Percentiles rank a stretch among this genome's conserved stretches.
Evolutionary conservation across 2,888 invertebrate species (phyloP).

Genomic region (Junonia oenone): DNA sequence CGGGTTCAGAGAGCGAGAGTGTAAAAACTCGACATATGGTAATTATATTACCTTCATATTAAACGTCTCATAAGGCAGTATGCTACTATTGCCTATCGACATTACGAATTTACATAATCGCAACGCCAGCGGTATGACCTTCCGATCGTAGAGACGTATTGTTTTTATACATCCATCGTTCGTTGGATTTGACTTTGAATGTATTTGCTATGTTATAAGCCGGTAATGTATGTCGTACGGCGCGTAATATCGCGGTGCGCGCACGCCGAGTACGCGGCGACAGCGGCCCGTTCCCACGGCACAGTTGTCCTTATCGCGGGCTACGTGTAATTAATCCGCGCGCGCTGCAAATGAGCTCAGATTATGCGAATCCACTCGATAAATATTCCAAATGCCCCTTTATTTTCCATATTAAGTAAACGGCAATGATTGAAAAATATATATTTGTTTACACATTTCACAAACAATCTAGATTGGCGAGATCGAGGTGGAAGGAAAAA

Average conservation of each 20-base stretch:
- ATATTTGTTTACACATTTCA: slow-evolving; percentile 16
- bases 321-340: slow-evolving; percentile 36
- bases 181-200: not conserved
- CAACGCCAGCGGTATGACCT: slow-evolving; percentile 45
- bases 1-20: slow-evolving; percentile 29
- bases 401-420: slow-evolving; percentile 21
- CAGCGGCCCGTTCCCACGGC: slow-evolving; percentile 62
- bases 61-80: slow-evolving; percentile 24
- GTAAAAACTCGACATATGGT: slow-evolving; percentile 29
- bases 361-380: slow-evolving; percentile 25
- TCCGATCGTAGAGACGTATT: slow-evolving; percentile 20
- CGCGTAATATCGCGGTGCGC: slow-evolving; percentile 35
- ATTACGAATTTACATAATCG: slow-evolving; percentile 44
- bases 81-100: slow-evolving; percentile 11
- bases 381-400: slow-evolving; percentile 26
- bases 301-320: slow-evolving; percentile 60
- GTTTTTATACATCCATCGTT: slow-evolving; percentile 7
- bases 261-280: slow-evolving; percentile 35
- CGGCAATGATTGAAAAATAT: slow-evolving; percentile 11
- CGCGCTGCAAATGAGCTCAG: slow-evolving; percentile 29
- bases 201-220: not conserved
- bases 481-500: not conserved
- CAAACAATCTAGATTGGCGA: not conserved
- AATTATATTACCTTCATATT: slow-evolving; percentile 30
- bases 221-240: slow-evolving; percentile 11